Percentiles rank a stretch among this genome's conserved stretches.
Evolutionary conservation across 2,888 invertebrate genomes (phyloP).

Genomic region (Arge pagana): DNA sequence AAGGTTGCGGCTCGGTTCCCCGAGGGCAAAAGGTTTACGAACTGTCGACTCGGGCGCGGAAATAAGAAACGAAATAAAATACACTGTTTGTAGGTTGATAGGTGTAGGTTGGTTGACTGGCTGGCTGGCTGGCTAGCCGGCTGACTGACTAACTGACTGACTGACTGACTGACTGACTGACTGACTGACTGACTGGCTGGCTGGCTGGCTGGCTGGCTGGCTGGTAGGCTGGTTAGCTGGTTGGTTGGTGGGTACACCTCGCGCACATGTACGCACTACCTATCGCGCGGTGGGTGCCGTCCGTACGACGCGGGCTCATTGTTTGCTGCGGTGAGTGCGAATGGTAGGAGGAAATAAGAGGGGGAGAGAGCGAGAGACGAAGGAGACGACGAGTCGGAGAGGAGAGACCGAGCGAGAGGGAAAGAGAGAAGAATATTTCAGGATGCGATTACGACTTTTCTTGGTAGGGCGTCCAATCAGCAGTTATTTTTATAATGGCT

Average conservation of each 20-base stretch:
- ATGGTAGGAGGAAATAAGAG: constrained; percentile 9
- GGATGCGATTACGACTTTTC: constrained; percentile 59
- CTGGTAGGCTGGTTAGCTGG: neutral
- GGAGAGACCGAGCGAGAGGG: constrained; percentile 18
- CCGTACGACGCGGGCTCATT: constrained; percentile 30
- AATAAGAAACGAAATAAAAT: constrained; percentile 22
- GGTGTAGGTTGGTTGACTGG: too few species aligned
- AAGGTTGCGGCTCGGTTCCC: too few species aligned
- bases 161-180: too few species aligned
- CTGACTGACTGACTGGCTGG: too few species aligned
- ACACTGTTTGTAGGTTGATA: constrained; percentile 5
- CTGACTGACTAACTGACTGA: neutral
- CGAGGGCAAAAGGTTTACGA: constrained; percentile 30
- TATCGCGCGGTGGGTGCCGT: constrained; percentile 8
- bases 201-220: too few species aligned
- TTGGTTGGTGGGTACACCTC: neutral
- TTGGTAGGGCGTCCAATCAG: constrained; percentile 58
- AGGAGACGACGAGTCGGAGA: constrained; percentile 17
- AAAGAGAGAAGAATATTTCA: constrained; percentile 43
- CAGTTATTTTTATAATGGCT: constrained; percentile 58
- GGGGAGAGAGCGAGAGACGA: constrained; percentile 12
- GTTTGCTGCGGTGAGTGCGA: constrained; percentile 31
- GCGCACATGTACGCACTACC: neutral
- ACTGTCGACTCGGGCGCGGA: constrained; percentile 31
- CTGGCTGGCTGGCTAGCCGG: too few species aligned